Evolutionary conservation across 2,113 vertebrate genomes (phyloP).

Genomic region (Leptobrachium leishanense): DNA sequence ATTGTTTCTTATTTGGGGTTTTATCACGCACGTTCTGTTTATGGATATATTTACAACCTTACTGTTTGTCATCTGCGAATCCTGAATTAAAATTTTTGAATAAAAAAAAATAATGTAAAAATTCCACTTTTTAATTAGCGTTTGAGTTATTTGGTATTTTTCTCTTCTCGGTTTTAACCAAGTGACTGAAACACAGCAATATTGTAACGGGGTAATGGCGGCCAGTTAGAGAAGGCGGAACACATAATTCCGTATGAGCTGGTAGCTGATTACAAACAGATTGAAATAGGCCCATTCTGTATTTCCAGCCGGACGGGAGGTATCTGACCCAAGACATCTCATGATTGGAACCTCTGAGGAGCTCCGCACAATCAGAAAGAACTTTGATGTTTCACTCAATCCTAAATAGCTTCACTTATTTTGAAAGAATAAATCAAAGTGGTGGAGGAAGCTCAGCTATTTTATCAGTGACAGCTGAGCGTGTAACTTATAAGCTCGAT

Average conservation of each 20-base stretch:
- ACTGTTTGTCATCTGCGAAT: too few species aligned
- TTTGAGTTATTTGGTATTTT: too few species aligned
- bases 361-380: conserved; percentile 65
- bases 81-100: too few species aligned
- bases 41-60: too few species aligned
- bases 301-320: conserved; percentile 63
- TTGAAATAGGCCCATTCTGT: conserved; percentile 69
- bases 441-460: conserved; percentile 72
- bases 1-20: too few species aligned
- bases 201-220: neutral
- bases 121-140: too few species aligned
- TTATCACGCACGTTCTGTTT: too few species aligned
- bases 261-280: conserved; percentile 75
- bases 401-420: conserved; percentile 64
- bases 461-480: conserved; percentile 67
- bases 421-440: conserved; percentile 68
- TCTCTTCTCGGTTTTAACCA: too few species aligned
- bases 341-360: conserved; percentile 57
- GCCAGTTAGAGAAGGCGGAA: conserved; percentile 21
- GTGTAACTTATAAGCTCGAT: conserved; percentile 66
- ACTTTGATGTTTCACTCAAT: conserved; percentile 60
- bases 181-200: too few species aligned
- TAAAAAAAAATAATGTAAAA: too few species aligned
- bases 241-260: conserved; percentile 59
- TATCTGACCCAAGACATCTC: conserved; percentile 55